Conservation (phyloP, 2,113 vertebrate species). For the Hippocampus abdominalis region DNA sequence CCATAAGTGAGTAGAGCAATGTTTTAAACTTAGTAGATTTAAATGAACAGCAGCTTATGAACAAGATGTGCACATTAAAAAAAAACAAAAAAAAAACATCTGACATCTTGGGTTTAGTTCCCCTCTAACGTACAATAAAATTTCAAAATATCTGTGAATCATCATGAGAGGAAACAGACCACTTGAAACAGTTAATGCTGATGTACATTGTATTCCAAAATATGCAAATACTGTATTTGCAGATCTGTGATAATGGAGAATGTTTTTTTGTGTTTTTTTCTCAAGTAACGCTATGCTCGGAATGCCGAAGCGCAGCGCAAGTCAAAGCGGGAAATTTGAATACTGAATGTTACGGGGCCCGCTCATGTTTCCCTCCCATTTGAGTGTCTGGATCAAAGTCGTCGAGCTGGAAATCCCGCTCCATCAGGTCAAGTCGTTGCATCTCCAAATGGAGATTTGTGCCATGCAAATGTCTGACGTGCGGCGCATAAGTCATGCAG, state of each 20-base stretch:
- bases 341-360: slow-evolving; percentile 49
- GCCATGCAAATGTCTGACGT: slow-evolving; percentile 57
- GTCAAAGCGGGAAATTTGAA: slow-evolving; percentile 34
- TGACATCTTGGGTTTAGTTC: too few species aligned
- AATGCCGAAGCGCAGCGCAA: slow-evolving; percentile 30
- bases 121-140: not conserved
- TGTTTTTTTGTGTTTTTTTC: slow-evolving; percentile 40
- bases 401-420: slow-evolving; percentile 30
- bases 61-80: too few species aligned
- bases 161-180: not conserved
- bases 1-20: too few species aligned
- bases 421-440: slow-evolving; percentile 21
- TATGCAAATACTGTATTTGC: slow-evolving; percentile 15
- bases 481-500: slow-evolving; percentile 46
- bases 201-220: slow-evolving; percentile 43
- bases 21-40: too few species aligned
- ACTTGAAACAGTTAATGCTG: slow-evolving; percentile 29
- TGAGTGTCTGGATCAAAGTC: slow-evolving; percentile 41
- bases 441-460: slow-evolving; percentile 59
- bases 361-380: slow-evolving; percentile 28
- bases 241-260: slow-evolving; percentile 54
- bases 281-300: slow-evolving; percentile 48
- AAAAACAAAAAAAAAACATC: too few species aligned
- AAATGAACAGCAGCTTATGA: too few species aligned
- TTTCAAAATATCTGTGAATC: not conserved